These are phyloP conservation scores for Irena cyanogastra DNA, from an alignment of 2,113 vertebrate species.

Conservation along the genomic window DNA sequence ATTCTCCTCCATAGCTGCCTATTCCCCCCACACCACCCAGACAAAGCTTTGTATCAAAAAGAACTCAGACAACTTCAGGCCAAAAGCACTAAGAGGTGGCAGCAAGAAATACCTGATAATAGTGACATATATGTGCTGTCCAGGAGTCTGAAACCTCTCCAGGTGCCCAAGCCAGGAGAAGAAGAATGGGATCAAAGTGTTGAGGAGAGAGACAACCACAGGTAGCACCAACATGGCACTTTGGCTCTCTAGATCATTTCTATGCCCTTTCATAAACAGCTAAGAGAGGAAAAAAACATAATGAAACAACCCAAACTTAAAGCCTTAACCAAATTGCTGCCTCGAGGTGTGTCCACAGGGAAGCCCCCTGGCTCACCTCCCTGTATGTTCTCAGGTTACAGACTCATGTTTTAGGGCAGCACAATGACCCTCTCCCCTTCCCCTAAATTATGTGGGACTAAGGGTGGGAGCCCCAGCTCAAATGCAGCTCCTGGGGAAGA, in stretches of 20 bases:
- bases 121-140: constrained; percentile 77
- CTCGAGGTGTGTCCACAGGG: not conserved
- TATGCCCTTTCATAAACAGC: constrained; percentile 35
- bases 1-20: not conserved
- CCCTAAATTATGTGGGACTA: not conserved
- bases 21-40: not conserved
- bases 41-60: not conserved
- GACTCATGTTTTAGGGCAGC: not conserved
- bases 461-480: not conserved
- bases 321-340: not conserved
- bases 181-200: constrained; percentile 80
- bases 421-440: not conserved
- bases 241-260: constrained; percentile 58
- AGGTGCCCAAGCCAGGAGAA: constrained; percentile 83
- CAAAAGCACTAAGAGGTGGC: not conserved
- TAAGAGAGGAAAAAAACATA: not conserved
- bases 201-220: constrained; percentile 82
- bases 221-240: constrained; percentile 83
- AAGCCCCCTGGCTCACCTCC: not conserved
- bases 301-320: not conserved
- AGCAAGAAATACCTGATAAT: constrained; percentile 78
- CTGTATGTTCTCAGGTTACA: not conserved
- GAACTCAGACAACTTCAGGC: not conserved
- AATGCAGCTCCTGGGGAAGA: not conserved
- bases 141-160: constrained; percentile 82